Evolutionary conservation across 1,140 invertebrate genomes (phyloP), one percentile per base, ranked within the genome.

Genomic region (Lordiphosa collinella): DNA sequence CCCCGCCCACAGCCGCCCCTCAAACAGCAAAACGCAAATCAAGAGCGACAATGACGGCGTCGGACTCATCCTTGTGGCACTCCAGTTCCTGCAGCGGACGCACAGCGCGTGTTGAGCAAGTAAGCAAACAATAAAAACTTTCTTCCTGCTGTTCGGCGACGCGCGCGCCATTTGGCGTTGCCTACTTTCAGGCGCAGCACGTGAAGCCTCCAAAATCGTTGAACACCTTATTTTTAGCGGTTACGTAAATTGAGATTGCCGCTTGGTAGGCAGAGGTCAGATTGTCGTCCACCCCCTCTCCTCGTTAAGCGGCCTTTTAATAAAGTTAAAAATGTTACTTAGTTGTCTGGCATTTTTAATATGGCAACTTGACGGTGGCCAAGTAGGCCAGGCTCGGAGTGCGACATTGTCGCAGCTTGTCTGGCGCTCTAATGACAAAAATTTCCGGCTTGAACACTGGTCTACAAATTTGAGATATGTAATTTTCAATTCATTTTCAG

Each of bases 71-170:
- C 71, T 58, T 48, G 29, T 13, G 36, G 11, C 6, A 34, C 41
- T 29, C 13, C 61, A 36, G 22, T 47, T 35, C 35, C 64, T 32
- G 11, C 41, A 44, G 41, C 32, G 53, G 53, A 73, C 43, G 50
- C 60, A 51, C 38, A 61, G 52, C 66, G 79, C 55, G 67, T 66
- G 67, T 69, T 71, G 67, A 78, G 59, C 78, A 82, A 84, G 78
- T 82, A 82, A 82, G 78, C 72, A 72, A 82, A 82, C 78, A 82
- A 84, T 69, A 76, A 84, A 84, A 82, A 84, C 57, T 69, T 84
- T 69, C 32, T 34, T 35, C 32, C 40, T 12, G 29, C 43, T 49
- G 0, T 8, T 34, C 25, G 13, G 9, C 14, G 8, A 8, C n/a
- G 4, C 16, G 11, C 25, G 13, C 16, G 31, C 40, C 14, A 16